Evolutionary conservation across 2,113 vertebrate species (phyloP).

Genomic region (Chaetops frenatus): DNA sequence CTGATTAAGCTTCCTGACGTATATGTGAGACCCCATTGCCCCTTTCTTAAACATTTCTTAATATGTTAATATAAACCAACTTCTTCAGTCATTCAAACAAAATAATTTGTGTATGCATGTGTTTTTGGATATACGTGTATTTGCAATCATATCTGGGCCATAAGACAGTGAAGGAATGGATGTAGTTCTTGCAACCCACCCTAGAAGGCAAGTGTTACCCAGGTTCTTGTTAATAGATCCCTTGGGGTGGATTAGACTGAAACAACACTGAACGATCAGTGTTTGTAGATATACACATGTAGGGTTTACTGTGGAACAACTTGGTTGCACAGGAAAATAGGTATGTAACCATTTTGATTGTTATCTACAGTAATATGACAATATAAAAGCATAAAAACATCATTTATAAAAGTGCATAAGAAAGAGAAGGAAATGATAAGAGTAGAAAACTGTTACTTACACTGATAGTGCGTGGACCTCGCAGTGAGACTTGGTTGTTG

Average conservation of each 20-base stretch:
- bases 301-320: not conserved
- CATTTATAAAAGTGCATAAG: not conserved
- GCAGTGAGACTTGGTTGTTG: not conserved
- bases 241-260: not conserved
- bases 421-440: not conserved
- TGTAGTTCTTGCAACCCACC: not conserved
- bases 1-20: not conserved
- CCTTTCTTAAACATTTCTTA: not conserved
- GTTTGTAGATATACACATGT: not conserved
- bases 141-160: not conserved
- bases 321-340: not conserved
- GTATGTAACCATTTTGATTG: not conserved
- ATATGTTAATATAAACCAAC: not conserved
- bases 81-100: not conserved
- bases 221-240: not conserved
- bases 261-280: not conserved
- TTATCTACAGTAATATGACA: not conserved
- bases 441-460: not conserved
- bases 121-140: not conserved
- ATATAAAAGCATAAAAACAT: not conserved
- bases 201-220: not conserved
- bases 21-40: not conserved
- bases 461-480: accelerated
- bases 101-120: not conserved
- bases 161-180: not conserved